Percentiles rank a stretch among this genome's conserved stretches.
Evolutionary conservation across 2,888 invertebrate genomes (phyloP).

Genomic region (Tenthredo notha): DNA sequence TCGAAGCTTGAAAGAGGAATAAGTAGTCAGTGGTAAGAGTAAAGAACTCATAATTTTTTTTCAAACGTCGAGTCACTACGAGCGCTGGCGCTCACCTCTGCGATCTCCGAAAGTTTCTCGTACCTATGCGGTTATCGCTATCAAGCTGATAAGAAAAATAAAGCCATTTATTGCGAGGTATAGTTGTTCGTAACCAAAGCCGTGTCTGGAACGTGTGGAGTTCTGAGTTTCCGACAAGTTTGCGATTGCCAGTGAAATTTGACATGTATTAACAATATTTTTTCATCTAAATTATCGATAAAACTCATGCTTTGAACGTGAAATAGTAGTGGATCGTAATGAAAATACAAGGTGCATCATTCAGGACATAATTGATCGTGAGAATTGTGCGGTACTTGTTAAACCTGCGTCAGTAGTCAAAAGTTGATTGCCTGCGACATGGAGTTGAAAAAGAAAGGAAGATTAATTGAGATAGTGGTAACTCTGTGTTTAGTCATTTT

Average conservation of each 20-base stretch:
- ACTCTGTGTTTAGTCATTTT: constrained; percentile 1
- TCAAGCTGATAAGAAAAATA: constrained; percentile 43
- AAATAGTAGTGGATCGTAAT: constrained; percentile 25
- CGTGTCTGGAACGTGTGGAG: background rate
- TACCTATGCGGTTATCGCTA: constrained; percentile 41
- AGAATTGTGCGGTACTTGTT: constrained; percentile 18
- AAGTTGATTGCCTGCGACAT: background rate
- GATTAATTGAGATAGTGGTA: background rate
- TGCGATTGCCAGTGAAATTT: background rate
- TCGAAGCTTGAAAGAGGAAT: background rate
- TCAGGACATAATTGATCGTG: constrained; percentile 10
- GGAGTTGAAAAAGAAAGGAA: constrained; percentile 15
- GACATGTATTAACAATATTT: background rate
- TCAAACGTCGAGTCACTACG: background rate
- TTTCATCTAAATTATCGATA: background rate
- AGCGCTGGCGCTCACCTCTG: constrained; percentile 32
- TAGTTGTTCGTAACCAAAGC: background rate
- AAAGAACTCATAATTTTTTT: background rate
- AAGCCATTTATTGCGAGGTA: constrained; percentile 25
- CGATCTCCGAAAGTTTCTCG: constrained; percentile 41
- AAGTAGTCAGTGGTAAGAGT: background rate
- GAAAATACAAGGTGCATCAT: constrained; percentile 39
- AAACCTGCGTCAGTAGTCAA: background rate
- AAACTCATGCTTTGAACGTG: background rate
- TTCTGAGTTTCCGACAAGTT: background rate